Evolutionary conservation across 2,797 vertebrate genomes (phyloP).

Genomic region (Chiroxiphia lanceolata): DNA sequence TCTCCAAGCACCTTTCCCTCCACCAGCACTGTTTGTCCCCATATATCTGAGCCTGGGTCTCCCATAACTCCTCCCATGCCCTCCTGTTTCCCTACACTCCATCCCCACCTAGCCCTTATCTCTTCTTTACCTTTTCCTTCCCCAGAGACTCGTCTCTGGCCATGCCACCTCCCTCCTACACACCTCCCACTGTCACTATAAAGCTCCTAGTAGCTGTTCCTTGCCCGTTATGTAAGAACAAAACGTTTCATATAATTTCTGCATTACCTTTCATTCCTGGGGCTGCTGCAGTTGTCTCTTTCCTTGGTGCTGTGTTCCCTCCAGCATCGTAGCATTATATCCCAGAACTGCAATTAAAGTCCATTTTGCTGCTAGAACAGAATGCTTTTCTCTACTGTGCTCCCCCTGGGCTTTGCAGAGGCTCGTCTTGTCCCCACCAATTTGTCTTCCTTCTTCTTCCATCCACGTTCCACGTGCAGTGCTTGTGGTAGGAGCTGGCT

Average conservation of each 20-base stretch:
- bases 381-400: neutral
- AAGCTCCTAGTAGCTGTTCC: neutral
- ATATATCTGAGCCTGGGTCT: neutral
- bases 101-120: neutral
- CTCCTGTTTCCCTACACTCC: neutral
- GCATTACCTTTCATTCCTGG: neutral
- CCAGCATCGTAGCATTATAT: neutral
- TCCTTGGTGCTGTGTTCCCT: neutral
- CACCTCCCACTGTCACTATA: neutral
- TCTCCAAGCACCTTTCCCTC: neutral
- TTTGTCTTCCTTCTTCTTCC: neutral
- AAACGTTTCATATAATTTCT: neutral
- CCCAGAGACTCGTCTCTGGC: neutral
- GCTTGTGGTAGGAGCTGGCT: neutral
- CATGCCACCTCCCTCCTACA: neutral
- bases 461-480: neutral
- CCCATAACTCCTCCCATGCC: neutral
- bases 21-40: neutral
- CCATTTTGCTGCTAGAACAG: slow-evolving; percentile 9
- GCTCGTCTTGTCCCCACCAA: neutral
- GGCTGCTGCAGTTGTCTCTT: neutral
- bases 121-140: neutral
- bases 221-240: neutral
- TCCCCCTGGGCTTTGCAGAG: neutral
- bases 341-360: slow-evolving; percentile 14